Evolutionary conservation across 2,797 vertebrate genomes (phyloP).

Genomic region (Argyrosomus regius): DNA sequence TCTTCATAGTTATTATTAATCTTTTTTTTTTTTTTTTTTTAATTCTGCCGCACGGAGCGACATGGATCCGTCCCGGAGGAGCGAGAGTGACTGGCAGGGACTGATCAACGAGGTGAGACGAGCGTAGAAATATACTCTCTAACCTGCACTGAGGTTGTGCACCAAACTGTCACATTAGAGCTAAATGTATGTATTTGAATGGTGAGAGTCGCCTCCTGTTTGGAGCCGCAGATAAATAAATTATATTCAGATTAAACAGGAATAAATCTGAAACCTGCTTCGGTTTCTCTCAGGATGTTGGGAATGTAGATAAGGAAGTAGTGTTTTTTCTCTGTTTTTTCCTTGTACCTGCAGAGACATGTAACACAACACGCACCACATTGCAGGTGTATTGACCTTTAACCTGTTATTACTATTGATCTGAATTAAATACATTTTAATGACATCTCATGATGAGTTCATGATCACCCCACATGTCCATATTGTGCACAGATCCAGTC

Average conservation of each 20-base stretch:
- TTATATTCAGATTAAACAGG: background rate
- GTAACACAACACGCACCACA: background rate
- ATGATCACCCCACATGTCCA: background rate
- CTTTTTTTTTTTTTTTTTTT: background rate
- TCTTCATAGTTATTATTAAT: background rate
- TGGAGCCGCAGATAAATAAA: background rate
- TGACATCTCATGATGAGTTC: background rate
- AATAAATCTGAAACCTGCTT: slow-evolving; percentile 10
- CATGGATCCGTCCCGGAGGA: slow-evolving; percentile 88
- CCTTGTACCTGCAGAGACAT: slow-evolving; percentile 34
- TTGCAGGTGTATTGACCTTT: background rate
- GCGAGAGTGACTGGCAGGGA: slow-evolving; percentile 95
- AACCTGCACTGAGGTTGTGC: background rate
- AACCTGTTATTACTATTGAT: background rate
- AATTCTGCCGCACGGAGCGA: background rate
- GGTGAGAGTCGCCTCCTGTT: background rate
- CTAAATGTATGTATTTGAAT: background rate
- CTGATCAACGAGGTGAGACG: slow-evolving; percentile 93
- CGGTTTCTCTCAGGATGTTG: background rate
- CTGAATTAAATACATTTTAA: background rate
- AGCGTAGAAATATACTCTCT: background rate
- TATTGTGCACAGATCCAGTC: background rate
- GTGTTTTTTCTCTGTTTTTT: background rate
- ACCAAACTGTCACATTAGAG: background rate
- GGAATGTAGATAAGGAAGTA: slow-evolving; percentile 38